Percentiles rank a stretch among this genome's conserved stretches.
Evolutionary conservation across 2,113 vertebrate species (phyloP).

Genomic region (Cynocephalus volans): DNA sequence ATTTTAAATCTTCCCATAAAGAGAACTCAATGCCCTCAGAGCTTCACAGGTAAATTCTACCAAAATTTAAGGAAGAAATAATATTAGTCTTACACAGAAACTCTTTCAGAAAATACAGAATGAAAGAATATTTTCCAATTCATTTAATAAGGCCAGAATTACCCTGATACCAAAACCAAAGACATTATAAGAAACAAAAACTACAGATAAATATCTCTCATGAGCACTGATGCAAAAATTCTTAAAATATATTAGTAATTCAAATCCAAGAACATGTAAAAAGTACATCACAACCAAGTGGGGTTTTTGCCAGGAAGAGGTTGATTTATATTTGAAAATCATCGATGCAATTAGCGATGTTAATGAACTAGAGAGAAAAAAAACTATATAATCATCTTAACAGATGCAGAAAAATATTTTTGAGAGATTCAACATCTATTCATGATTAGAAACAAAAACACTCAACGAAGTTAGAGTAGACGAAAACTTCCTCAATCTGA

Average conservation of each 20-base stretch:
- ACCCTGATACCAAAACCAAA: constrained; percentile 23
- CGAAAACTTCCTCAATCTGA: not conserved
- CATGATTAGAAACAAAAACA: not conserved
- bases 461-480: not conserved
- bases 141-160: constrained; percentile 12
- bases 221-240: not conserved
- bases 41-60: not conserved
- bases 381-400: not conserved
- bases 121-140: constrained; percentile 34
- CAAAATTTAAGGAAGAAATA: constrained; percentile 47
- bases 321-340: not conserved
- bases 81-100: not conserved
- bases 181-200: not conserved
- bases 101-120: not conserved
- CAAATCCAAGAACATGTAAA: constrained; percentile 1
- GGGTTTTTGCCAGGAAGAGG: not conserved
- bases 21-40: not conserved
- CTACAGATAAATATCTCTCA: not conserved
- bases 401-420: constrained; percentile 4
- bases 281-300: not conserved
- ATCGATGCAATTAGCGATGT: not conserved
- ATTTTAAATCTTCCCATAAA: constrained; percentile 41
- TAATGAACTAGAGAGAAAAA: constrained; percentile 36
- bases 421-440: constrained; percentile 26
- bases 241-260: constrained; percentile 24